Percentiles rank a stretch among this genome's conserved stretches.
Conservation (phyloP, 2,113 vertebrate genomes). For the Struthio camelus region DNA sequence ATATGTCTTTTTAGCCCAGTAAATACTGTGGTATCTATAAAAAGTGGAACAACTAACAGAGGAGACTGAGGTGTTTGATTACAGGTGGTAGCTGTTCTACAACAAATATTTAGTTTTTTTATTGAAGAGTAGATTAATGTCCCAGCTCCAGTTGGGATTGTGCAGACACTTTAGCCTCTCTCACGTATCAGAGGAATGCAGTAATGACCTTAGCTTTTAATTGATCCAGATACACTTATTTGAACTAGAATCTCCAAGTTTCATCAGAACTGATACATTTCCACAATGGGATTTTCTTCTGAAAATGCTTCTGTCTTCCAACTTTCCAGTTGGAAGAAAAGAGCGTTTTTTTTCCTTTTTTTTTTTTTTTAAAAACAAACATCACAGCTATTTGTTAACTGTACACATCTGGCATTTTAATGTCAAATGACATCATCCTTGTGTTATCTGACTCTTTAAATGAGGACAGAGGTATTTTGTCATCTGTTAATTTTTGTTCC, state of each 20-base stretch:
- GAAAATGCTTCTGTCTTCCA: not conserved
- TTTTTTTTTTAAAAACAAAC: not conserved
- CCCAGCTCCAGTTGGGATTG: not conserved
- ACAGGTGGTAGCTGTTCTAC: too few relatives aligned
- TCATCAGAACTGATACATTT: not conserved
- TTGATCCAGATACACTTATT: not conserved
- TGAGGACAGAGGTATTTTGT: not conserved
- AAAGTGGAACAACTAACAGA: not conserved
- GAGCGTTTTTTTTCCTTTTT: not conserved
- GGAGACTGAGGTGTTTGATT: not conserved
- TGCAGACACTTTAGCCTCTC: not conserved
- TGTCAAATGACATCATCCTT: not conserved
- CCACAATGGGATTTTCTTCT: not conserved
- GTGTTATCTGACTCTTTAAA: not conserved
- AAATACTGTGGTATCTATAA: not conserved
- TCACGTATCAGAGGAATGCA: not conserved
- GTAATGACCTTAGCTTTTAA: not conserved
- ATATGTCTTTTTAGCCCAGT: not conserved
- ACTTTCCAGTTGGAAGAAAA: not conserved
- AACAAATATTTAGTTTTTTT: not conserved
- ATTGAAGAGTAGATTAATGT: not conserved
- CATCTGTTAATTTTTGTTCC: not conserved
- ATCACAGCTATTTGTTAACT: not conserved
- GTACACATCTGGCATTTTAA: not conserved
- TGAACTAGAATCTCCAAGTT: not conserved